Evolutionary conservation across 2,113 vertebrate genomes (phyloP).

Genomic region (Albula goreensis): DNA sequence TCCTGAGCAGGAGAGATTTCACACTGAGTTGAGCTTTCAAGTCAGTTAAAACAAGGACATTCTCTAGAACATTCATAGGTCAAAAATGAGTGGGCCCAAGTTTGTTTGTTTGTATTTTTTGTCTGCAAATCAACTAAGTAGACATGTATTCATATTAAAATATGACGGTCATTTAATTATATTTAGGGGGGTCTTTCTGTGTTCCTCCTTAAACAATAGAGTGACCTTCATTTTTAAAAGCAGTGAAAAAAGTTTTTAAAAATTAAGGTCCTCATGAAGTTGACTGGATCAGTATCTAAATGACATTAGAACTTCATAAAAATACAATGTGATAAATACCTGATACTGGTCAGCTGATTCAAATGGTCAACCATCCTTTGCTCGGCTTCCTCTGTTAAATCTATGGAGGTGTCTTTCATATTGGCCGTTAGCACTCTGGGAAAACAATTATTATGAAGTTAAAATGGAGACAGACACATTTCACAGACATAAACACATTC

Average conservation of each 20-base stretch:
- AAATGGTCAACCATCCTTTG: conserved; percentile 39
- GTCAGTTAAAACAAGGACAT: background rate
- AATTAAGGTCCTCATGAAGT: too few species aligned
- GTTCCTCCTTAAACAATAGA: too few species aligned
- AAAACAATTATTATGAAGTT: background rate
- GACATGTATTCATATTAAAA: too few species aligned
- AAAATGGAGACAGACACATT: background rate
- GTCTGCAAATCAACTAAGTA: too few species aligned
- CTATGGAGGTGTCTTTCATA: conserved; percentile 11
- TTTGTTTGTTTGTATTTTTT: too few species aligned
- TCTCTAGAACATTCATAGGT: background rate
- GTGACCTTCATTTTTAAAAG: too few species aligned
- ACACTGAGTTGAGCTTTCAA: background rate
- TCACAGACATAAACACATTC: background rate
- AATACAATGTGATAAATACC: conserved; percentile 27
- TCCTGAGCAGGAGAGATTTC: conserved; percentile 28
- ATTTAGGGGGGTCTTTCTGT: too few species aligned
- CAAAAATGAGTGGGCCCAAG: too few species aligned
- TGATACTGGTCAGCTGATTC: conserved; percentile 35
- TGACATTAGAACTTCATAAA: background rate
- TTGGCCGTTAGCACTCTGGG: background rate
- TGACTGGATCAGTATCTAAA: too few species aligned
- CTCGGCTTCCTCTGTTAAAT: conserved; percentile 44
- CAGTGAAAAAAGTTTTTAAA: too few species aligned
- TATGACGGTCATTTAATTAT: too few species aligned